Conservation (phyloP, 1,140 invertebrate species). For the Hylaeus volcanicus region DNA sequence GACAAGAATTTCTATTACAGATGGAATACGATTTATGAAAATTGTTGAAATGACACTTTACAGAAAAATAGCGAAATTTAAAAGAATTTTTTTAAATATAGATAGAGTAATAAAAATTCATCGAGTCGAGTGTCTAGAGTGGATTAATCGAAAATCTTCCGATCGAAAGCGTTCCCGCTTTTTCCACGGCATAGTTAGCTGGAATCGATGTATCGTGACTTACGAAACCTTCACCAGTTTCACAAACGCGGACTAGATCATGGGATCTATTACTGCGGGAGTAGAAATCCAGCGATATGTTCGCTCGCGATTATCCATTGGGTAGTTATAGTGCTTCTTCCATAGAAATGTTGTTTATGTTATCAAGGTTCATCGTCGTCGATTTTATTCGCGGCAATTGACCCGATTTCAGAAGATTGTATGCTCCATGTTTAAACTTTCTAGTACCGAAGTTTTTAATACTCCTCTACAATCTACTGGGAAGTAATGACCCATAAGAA, state of each 20-base stretch:
- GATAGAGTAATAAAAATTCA: too few species aligned
- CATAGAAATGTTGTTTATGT: not conserved
- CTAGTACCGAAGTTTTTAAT: too few species aligned
- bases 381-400: not conserved
- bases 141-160: slow-evolving; percentile 10
- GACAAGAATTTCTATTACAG: too few species aligned
- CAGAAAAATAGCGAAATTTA: too few species aligned
- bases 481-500: too few species aligned
- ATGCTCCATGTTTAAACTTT: too few species aligned
- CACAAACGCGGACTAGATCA: slow-evolving; percentile 12
- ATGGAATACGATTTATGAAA: too few species aligned
- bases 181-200: not conserved
- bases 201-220: slow-evolving; percentile 17
- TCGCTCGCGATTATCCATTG: not conserved
- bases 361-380: not conserved
- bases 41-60: too few species aligned
- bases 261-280: not conserved
- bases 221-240: slow-evolving; percentile 23
- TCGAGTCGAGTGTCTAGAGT: too few species aligned
- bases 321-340: not conserved
- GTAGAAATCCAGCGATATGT: not conserved
- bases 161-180: not conserved
- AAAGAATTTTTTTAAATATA: too few species aligned
- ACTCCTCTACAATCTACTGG: too few species aligned
- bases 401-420: too few species aligned